These are phyloP conservation scores for Teinopalpus imperialis DNA, from an alignment of 2,888 invertebrate genomes.

Conservation along the genomic window DNA sequence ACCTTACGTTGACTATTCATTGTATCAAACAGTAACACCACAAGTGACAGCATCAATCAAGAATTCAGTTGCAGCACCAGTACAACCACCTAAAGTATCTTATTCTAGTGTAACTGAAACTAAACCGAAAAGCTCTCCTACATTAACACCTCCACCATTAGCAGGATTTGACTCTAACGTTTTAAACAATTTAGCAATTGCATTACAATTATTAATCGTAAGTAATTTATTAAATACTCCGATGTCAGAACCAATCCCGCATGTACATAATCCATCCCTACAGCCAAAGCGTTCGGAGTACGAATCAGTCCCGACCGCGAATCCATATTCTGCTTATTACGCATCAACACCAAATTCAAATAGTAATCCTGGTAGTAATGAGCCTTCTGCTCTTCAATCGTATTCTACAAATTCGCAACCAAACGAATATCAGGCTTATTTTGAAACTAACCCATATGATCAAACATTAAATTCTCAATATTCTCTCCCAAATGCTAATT, in stretches of 20 bases:
- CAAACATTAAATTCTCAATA: conserved; percentile 35
- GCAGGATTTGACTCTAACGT: conserved; percentile 48
- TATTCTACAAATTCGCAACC: conserved; percentile 8
- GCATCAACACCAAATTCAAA: neutral
- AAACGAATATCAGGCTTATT: conserved; percentile 23
- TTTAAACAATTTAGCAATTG: conserved; percentile 65
- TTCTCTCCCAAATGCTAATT: conserved; percentile 38
- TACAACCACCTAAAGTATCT: conserved; percentile 9
- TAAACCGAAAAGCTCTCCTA: conserved; percentile 3
- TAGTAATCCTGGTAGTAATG: neutral
- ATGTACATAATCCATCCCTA: neutral
- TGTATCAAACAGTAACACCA: conserved; percentile 5
- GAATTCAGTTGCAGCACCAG: conserved; percentile 4
- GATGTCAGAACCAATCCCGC: conserved; percentile 28
- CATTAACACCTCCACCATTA: conserved; percentile 6
- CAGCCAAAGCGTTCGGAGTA: conserved; percentile 13
- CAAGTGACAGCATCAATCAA: conserved; percentile 1
- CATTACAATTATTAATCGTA: conserved; percentile 59
- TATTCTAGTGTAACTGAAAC: neutral
- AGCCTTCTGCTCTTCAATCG: neutral
- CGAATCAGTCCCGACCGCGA: conserved; percentile 14
- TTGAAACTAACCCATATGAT: conserved; percentile 24
- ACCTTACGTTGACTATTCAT: conserved; percentile 1
- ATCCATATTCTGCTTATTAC: conserved; percentile 5
- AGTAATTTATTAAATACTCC: conserved; percentile 58